phyloP scores from a whole-genome alignment of 2,888 invertebrate genomes.

The Drosophila histrio region DNA sequence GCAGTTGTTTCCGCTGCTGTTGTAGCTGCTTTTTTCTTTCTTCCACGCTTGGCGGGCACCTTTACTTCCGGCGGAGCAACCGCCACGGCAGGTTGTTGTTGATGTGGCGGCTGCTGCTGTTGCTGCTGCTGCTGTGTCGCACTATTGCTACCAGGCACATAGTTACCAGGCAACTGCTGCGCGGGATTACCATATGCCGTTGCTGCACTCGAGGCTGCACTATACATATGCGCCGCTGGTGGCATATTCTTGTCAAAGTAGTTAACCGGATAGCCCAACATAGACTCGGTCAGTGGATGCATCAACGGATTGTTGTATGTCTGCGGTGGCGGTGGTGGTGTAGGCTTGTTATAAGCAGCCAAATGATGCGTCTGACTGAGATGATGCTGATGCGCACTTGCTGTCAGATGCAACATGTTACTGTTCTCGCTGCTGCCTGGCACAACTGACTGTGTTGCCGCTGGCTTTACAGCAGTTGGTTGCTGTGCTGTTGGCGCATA shows the following conservation, averaged over 20 bases:
- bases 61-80: conserved; percentile 57
- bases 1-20: conserved; percentile 76
- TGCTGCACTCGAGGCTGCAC: conserved; percentile 75
- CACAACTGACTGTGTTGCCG: conserved; percentile 47
- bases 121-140: conserved; percentile 46
- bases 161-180: conserved; percentile 72
- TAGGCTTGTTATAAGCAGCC: conserved; percentile 81
- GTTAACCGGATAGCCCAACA: conserved; percentile 77
- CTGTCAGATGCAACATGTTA: conserved; percentile 70
- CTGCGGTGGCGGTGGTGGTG: conserved; percentile 78
- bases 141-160: conserved; percentile 64
- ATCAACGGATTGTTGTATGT: conserved; percentile 81
- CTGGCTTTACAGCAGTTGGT: conserved; percentile 48
- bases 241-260: conserved; percentile 87
- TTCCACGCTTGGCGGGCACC: conserved; percentile 77
- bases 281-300: conserved; percentile 80
- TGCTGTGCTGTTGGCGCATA: conserved; percentile 41
- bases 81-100: conserved; percentile 35
- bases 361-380: conserved; percentile 81
- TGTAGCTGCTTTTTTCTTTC: conserved; percentile 80
- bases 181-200: conserved; percentile 74
- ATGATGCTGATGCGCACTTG: conserved; percentile 73
- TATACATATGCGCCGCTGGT: conserved; percentile 87
- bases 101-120: conserved; percentile 35
- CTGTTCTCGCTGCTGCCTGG: conserved; percentile 45